Evolutionary conservation across 2,888 invertebrate species (phyloP), one percentile per base, ranked within the genome.

Genomic region (Dicyrtomina minuta): DNA sequence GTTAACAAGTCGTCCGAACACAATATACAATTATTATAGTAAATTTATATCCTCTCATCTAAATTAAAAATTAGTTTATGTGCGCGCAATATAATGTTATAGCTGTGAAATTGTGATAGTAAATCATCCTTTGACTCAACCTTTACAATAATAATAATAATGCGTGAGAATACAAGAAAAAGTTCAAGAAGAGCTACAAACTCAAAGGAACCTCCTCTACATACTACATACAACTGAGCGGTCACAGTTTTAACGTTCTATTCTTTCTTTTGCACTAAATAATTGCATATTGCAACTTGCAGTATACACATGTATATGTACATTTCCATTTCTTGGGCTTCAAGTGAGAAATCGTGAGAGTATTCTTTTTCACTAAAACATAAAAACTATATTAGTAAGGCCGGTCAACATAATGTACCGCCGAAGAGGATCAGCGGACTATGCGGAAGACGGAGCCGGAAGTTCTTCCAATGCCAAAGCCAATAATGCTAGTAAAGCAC

Each of bases 371-470:
- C 33, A 33, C 8, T 5, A 33, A 33, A 33, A 33, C 8, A 33
- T 33, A 5, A 33, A 33, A 33, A 33, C 8, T 33, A 33, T n/a
- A n/a, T n/a, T 4, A 13, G 13, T 10, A 43, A 59, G 46, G 26
- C n/a, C n/a, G n/a, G n/a, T n/a, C n/a, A n/a, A n/a, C n/a, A 46
- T 51, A 33, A 64, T 64, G 64, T 64, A 51, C 39, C 39, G 64
- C 13, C 27, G 53, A 58, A 27, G 58, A 33, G 58, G 58, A 12
- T 58, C 58, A n/a, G 20, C 13, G 17, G 58, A 58, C 8, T 17
- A 12, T 10, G 4, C 33, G 41, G 58, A 58, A 33, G 33, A 33
- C 26, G 1, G 4, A 15, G 33, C 13, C 6, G 55, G 22, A 51
- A 17, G 24, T 26, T 6, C 55, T 26, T 24, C 55, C 24, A 22